Conservation (phyloP, 2,113 vertebrate species). For the Copsychus sechellarum region DNA sequence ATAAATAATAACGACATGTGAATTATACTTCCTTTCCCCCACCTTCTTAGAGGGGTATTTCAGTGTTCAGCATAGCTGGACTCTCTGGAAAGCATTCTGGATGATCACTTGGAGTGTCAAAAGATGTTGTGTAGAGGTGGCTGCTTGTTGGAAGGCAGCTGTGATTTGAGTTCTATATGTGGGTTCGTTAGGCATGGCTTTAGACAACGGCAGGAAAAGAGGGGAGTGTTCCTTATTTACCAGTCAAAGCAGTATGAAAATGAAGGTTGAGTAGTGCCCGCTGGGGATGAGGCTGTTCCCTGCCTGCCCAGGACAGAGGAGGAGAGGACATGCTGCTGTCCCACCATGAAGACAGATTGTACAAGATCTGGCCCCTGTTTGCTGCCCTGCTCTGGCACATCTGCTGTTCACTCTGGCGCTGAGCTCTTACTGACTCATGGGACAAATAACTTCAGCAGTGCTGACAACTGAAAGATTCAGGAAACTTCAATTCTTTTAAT, state of each 20-base stretch:
- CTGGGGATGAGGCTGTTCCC: background rate
- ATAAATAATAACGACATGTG: background rate
- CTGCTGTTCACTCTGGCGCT: background rate
- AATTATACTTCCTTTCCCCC: background rate
- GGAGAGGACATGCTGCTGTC: background rate
- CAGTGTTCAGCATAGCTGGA: background rate
- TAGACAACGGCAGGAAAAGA: background rate
- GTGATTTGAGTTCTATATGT: background rate
- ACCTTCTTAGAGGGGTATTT: background rate
- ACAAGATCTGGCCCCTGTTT: background rate
- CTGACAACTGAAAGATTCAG: background rate
- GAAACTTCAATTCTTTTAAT: background rate
- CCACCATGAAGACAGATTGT: accelerated
- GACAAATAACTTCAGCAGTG: background rate
- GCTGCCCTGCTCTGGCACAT: accelerated
- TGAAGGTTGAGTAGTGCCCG: too few species aligned
- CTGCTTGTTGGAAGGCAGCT: background rate
- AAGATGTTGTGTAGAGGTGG: background rate
- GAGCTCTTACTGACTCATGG: background rate
- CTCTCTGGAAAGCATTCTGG: background rate
- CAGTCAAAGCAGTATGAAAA: background rate
- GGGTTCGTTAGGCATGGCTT: background rate
- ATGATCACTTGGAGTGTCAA: background rate
- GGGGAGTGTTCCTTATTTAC: background rate
- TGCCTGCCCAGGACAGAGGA: background rate